phyloP scores from a whole-genome alignment of 2,888 invertebrate genomes.

The Eutolmus rufibarbis region DNA sequence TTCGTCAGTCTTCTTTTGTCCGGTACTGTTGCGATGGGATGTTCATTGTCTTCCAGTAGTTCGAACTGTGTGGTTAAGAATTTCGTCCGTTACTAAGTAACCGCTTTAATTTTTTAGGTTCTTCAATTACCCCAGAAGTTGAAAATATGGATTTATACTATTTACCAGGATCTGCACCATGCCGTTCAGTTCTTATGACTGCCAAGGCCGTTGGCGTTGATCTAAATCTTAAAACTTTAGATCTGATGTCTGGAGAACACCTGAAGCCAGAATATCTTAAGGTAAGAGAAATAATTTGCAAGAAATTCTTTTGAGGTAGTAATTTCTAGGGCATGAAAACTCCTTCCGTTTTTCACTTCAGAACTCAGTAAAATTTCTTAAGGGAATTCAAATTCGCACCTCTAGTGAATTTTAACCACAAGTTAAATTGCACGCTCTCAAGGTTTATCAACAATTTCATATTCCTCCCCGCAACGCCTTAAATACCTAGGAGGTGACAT shows the following conservation, averaged over 20 bases:
- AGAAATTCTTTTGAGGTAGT: background rate
- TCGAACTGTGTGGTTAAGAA: background rate
- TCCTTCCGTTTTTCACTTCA: background rate
- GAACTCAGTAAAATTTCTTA: background rate
- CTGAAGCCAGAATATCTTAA: conserved; percentile 74
- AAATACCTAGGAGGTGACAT: background rate
- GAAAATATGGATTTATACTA: conserved; percentile 70
- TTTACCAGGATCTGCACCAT: conserved; percentile 71
- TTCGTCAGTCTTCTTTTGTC: background rate
- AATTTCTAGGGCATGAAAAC: no score
- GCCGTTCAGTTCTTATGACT: conserved; percentile 70
- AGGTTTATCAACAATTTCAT: background rate
- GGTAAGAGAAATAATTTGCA: conserved; percentile 59
- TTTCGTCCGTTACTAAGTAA: background rate
- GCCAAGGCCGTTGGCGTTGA: conserved; percentile 73
- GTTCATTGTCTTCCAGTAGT: conserved; percentile 19
- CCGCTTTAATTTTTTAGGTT: background rate
- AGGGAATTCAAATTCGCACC: background rate
- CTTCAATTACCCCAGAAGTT: background rate
- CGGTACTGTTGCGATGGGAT: conserved; percentile 19
- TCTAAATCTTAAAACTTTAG: conserved; percentile 69
- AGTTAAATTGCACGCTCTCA: background rate
- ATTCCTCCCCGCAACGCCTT: background rate
- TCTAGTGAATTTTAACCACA: background rate
- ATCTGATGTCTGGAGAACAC: conserved; percentile 72